Percentiles rank a stretch among this genome's conserved stretches.
phyloP scores from a whole-genome alignment of 2,113 vertebrate genomes.

The Ovis canadensis region DNA sequence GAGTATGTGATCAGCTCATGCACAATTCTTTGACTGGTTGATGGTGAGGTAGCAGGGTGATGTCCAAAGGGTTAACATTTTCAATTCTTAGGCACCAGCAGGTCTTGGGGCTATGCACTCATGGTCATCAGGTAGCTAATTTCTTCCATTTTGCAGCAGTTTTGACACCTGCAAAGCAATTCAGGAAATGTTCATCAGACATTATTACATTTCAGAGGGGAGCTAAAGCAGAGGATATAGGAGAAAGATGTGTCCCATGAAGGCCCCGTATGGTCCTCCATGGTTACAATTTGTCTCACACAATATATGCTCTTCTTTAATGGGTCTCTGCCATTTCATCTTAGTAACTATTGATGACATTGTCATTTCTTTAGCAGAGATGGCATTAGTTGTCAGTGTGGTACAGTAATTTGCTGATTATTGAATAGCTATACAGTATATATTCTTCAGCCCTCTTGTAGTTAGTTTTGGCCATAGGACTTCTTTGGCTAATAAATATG shows the following conservation, averaged over 20 bases:
- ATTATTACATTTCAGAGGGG: not conserved
- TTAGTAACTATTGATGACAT: not conserved
- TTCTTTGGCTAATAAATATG: not conserved
- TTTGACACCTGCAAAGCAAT: not conserved
- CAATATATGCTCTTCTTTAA: not conserved
- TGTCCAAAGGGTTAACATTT: not conserved
- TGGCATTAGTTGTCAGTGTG: not conserved
- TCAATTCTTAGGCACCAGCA: not conserved
- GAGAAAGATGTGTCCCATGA: not conserved
- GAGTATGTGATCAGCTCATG: not conserved
- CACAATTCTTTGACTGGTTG: not conserved
- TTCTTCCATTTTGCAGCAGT: not conserved
- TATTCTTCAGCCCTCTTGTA: not conserved
- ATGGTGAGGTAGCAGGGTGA: not conserved
- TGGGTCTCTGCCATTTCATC: not conserved
- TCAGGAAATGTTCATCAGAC: not conserved
- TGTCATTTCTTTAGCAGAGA: not conserved
- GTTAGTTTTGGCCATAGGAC: not conserved
- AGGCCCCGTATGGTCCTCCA: not conserved
- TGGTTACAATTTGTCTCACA: not conserved
- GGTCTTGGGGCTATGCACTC: not conserved
- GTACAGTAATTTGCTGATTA: not conserved
- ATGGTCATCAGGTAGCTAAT: not conserved
- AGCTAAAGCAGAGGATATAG: not conserved
- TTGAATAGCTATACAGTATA: not conserved